These are phyloP conservation scores for Coregonus clupeaformis DNA, from an alignment of 2,113 vertebrate genomes.

Conservation along the genomic window DNA sequence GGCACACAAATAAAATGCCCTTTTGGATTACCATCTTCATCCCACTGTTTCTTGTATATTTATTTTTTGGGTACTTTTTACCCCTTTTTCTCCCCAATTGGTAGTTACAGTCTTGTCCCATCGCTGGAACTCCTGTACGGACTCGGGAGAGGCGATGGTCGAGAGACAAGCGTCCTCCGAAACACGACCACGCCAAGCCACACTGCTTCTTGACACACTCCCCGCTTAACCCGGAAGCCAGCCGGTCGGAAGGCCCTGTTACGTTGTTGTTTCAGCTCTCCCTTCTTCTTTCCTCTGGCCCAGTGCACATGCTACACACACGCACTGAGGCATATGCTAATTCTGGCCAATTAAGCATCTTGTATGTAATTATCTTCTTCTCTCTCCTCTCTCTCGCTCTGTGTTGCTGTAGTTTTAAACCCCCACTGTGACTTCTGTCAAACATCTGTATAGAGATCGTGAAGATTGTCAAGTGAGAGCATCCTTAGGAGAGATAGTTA, in stretches of 20 bases:
- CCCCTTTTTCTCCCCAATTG: too few species aligned
- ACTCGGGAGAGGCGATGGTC: too few species aligned
- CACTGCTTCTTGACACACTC: too few species aligned
- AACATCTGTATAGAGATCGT: slow-evolving; percentile 21
- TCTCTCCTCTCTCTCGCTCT: neutral
- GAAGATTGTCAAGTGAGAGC: slow-evolving; percentile 36
- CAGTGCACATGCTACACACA: slow-evolving; percentile 3
- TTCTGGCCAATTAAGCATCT: slow-evolving; percentile 51
- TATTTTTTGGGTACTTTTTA: too few species aligned
- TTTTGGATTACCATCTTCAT: slow-evolving; percentile 16
- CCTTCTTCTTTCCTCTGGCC: slow-evolving; percentile 1
- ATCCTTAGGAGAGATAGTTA: slow-evolving; percentile 32
- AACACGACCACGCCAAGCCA: too few species aligned
- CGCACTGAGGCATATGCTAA: slow-evolving; percentile 53
- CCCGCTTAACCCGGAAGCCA: too few species aligned
- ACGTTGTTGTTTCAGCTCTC: slow-evolving; percentile 6
- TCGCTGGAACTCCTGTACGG: too few species aligned
- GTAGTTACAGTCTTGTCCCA: too few species aligned
- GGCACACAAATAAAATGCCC: slow-evolving; percentile 16
- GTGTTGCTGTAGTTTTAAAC: slow-evolving; percentile 38
- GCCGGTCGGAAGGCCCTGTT: too few species aligned
- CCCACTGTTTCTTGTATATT: too few species aligned
- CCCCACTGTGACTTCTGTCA: slow-evolving; percentile 37
- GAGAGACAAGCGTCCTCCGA: too few species aligned
- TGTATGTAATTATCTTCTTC: slow-evolving; percentile 37